Percentiles rank a stretch among this genome's conserved stretches.
Evolutionary conservation across 2,888 invertebrate species (phyloP).

Genomic region (Anagyrus pseudococci): DNA sequence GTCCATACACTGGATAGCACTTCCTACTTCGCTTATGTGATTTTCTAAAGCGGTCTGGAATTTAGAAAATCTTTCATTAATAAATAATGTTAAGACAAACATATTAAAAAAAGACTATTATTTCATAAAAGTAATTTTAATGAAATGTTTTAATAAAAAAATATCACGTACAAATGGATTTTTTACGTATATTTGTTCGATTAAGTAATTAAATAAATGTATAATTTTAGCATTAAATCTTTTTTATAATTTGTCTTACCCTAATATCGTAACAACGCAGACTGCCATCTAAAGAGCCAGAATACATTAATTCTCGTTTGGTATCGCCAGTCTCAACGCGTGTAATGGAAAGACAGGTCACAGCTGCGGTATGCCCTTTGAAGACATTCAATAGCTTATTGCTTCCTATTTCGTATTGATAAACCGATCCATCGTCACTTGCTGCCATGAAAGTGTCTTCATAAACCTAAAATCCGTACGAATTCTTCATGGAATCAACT

Average conservation of each 20-base stretch:
- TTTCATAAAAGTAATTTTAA: conserved; percentile 1
- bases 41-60: conserved; percentile 66
- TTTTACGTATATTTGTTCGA: no score
- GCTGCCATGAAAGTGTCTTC: conserved; percentile 70
- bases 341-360: conserved; percentile 69
- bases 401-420: conserved; percentile 66
- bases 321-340: conserved; percentile 56
- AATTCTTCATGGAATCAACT: conserved; percentile 26
- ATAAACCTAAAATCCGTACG: conserved; percentile 63
- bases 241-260: conserved; percentile 54
- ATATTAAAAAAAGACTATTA: background rate
- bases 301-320: conserved; percentile 66
- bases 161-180: no score
- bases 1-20: conserved; percentile 78
- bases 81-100: background rate
- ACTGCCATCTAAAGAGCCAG: conserved; percentile 70
- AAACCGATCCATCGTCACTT: conserved; percentile 70
- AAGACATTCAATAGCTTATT: conserved; percentile 67
- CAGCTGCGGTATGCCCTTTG: conserved; percentile 67
- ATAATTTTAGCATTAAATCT: conserved; percentile 2
- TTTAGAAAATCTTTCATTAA: conserved; percentile 18
- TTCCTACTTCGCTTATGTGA: conserved; percentile 66
- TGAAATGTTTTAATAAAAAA: no score
- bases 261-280: conserved; percentile 69
- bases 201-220: background rate